Percentiles rank a stretch among this genome's conserved stretches.
Evolutionary conservation across 2,113 vertebrate genomes (phyloP).

Genomic region (Erythrocercus mccallii): DNA sequence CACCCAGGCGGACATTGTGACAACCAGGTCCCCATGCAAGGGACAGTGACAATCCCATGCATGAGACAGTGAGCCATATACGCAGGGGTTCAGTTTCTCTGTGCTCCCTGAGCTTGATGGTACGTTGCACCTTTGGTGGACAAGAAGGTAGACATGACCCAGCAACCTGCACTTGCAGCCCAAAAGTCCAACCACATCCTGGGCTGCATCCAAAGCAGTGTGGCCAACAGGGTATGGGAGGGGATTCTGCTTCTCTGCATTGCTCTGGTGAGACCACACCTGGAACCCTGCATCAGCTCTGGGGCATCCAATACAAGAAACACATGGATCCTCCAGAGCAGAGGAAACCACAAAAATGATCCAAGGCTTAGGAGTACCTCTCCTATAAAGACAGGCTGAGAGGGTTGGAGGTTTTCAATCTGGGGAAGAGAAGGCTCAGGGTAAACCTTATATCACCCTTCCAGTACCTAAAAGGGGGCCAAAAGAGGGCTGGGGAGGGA

Average conservation of each 20-base stretch:
- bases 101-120: not conserved
- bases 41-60: not conserved
- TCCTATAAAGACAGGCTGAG: not conserved
- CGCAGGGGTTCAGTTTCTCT: not conserved
- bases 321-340: not conserved
- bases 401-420: not conserved
- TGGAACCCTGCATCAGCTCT: not conserved
- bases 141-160: not conserved
- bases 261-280: not conserved
- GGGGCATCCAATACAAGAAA: not conserved
- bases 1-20: not conserved
- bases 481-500: not conserved
- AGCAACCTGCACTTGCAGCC: not conserved
- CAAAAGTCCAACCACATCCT: not conserved
- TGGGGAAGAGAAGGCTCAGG: not conserved
- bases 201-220: accelerated
- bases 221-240: not conserved
- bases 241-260: not conserved
- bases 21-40: not conserved
- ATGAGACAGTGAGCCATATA: accelerated
- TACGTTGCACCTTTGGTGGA: not conserved
- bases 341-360: not conserved
- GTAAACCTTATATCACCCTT: not conserved
- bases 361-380: accelerated
- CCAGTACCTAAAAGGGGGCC: not conserved